Conservation (phyloP, 2,888 invertebrate species). For the Dimorphilus gyrociliatus region DNA sequence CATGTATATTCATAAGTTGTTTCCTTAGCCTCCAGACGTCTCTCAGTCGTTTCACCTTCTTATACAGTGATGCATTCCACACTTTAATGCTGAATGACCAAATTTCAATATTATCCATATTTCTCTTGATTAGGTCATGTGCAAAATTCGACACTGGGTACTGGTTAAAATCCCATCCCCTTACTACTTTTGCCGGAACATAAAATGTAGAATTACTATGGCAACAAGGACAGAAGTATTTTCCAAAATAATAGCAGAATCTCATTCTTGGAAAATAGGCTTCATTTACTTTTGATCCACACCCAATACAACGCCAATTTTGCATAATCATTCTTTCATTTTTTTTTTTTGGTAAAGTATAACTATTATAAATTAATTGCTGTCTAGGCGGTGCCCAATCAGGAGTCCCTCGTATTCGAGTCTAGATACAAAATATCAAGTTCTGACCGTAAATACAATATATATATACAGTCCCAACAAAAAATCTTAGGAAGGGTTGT, state of each 20-base stretch:
- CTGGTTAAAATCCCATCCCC: slow-evolving; percentile 44
- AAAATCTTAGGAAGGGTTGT: too few species aligned
- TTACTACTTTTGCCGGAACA: slow-evolving; percentile 44
- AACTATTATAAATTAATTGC: slow-evolving; percentile 63
- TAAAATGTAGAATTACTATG: slow-evolving; percentile 58
- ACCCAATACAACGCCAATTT: slow-evolving; percentile 64
- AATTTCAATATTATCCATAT: too few species aligned
- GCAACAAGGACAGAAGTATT: slow-evolving; percentile 70
- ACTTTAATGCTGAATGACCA: too few species aligned
- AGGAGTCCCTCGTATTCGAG: slow-evolving; percentile 52
- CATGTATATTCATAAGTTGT: too few species aligned
- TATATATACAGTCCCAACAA: too few species aligned
- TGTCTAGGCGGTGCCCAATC: slow-evolving; percentile 71
- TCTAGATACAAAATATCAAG: slow-evolving; percentile 19
- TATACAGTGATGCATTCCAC: too few species aligned
- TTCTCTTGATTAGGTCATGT: slow-evolving; percentile 55
- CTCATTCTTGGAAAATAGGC: too few species aligned
- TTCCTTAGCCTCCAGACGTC: too few species aligned
- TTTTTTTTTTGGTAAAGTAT: slow-evolving; percentile 50
- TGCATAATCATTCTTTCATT: slow-evolving; percentile 46
- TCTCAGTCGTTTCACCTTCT: too few species aligned
- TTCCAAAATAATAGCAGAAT: slow-evolving; percentile 65
- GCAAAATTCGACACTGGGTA: slow-evolving; percentile 69
- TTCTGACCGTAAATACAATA: too few species aligned
- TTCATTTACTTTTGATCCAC: slow-evolving; percentile 58